Evolutionary conservation across 2,888 invertebrate genomes (phyloP).

Genomic region (Dilophus febrilis): DNA sequence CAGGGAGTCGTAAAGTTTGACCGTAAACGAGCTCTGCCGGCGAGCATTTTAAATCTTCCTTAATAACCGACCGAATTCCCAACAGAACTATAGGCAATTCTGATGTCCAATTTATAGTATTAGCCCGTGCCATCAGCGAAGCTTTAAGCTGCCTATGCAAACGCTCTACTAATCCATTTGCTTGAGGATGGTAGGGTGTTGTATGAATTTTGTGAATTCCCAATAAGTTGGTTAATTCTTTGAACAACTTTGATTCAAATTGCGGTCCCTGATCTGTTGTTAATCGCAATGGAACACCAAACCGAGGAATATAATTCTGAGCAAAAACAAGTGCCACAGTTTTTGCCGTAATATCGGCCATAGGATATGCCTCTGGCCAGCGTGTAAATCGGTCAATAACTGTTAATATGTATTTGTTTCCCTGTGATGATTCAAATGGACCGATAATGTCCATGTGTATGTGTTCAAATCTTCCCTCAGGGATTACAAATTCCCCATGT

Average conservation of each 20-base stretch:
- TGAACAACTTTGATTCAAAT: conserved; percentile 21
- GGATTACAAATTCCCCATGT: neutral
- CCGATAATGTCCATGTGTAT: conserved; percentile 11
- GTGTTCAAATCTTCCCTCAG: neutral
- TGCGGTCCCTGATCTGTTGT: conserved; percentile 16
- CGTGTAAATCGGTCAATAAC: conserved; percentile 13
- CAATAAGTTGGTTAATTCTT: conserved; percentile 13
- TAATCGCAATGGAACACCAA: conserved; percentile 21
- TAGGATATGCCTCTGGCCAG: conserved; percentile 15
- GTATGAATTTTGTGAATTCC: conserved; percentile 15
- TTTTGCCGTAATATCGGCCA: conserved; percentile 13
- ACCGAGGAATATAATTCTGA: conserved; percentile 24
- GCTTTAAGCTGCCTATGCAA: conserved; percentile 26
- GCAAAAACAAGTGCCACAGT: conserved; percentile 18
- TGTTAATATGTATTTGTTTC: conserved; percentile 20
- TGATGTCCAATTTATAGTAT: conserved; percentile 14
- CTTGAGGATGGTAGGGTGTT: conserved; percentile 21
- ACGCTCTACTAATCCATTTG: conserved; percentile 26
- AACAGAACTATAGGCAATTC: conserved; percentile 20
- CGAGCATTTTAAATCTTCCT: conserved; percentile 17
- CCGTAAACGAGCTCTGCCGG: conserved; percentile 20
- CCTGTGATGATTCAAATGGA: conserved; percentile 14
- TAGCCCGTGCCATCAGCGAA: conserved; percentile 17
- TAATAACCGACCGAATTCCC: conserved; percentile 16
- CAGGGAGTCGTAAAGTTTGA: conserved; percentile 8